These are phyloP conservation scores for Eurosta solidaginis DNA, from an alignment of 1,140 invertebrate species.

Conservation along the genomic window DNA sequence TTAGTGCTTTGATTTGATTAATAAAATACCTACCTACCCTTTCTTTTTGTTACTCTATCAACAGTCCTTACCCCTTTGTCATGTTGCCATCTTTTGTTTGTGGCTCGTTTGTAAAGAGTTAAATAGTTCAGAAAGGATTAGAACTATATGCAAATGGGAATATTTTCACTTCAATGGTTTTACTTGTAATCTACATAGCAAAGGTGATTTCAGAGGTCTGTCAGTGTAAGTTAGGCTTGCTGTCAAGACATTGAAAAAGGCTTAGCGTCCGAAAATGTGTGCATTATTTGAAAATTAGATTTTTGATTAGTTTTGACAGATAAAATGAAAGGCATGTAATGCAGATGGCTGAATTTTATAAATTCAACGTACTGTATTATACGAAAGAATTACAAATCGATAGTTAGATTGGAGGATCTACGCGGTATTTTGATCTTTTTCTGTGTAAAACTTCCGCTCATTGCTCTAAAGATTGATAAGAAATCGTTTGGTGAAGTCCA, in stretches of 20 bases:
- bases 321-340: no score
- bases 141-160: constrained; percentile 14
- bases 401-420: no score
- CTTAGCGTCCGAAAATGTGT: not conserved
- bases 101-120: not conserved
- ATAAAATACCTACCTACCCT: not conserved
- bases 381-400: no score
- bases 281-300: not conserved
- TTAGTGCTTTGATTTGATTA: constrained; percentile 10
- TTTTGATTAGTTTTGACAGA: not conserved
- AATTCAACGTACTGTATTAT: not conserved
- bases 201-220: not conserved
- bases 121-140: constrained; percentile 7
- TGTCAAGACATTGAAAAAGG: not conserved
- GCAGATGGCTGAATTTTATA: no score
- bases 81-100: not conserved
- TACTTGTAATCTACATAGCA: constrained; percentile 10
- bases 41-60: not conserved
- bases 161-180: not conserved
- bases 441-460: no score
- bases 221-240: not conserved
- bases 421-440: no score
- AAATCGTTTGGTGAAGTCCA: no score
- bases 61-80: not conserved
- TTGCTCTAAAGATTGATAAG: no score